These are phyloP conservation scores for Morpho achilles DNA, from an alignment of 2,888 invertebrate genomes.

Conservation along the genomic window DNA sequence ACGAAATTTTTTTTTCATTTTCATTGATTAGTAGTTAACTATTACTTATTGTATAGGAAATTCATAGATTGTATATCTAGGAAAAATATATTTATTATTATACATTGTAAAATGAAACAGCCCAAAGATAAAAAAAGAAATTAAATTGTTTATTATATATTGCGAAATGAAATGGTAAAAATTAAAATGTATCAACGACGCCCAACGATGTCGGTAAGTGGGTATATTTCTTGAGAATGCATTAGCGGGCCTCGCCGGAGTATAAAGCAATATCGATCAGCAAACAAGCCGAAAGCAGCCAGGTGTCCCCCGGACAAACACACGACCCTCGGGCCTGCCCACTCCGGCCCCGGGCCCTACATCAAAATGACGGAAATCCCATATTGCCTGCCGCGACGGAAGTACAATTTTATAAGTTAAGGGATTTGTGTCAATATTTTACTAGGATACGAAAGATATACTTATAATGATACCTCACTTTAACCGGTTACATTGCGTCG, in stretches of 20 bases:
- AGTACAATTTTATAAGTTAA: constrained; percentile 78
- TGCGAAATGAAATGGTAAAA: too few species aligned
- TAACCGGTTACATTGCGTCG: constrained; percentile 7
- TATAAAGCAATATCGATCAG: constrained; percentile 28
- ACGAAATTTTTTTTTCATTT: too few species aligned
- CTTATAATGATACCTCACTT: constrained; percentile 37
- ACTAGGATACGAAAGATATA: constrained; percentile 57
- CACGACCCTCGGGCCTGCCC: constrained; percentile 35
- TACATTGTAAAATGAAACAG: too few species aligned
- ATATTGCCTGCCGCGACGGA: constrained; percentile 73
- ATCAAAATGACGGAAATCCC: constrained; percentile 77
- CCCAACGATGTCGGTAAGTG: constrained; percentile 11
- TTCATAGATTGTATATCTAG: too few species aligned
- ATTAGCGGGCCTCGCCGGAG: constrained; percentile 26
- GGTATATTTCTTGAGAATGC: constrained; percentile 27
- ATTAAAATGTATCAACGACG: too few species aligned
- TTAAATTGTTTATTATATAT: too few species aligned
- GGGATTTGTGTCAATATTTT: constrained; percentile 79
- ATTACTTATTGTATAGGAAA: too few species aligned
- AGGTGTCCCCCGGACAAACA: constrained; percentile 73
- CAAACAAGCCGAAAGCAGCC: constrained; percentile 47
- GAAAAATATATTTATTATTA: too few species aligned
- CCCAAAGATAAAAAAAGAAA: too few species aligned
- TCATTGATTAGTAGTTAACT: too few species aligned
- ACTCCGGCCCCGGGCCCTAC: constrained; percentile 58